phyloP scores from a whole-genome alignment of 2,797 vertebrate genomes.

The Heterohyrax brucei region DNA sequence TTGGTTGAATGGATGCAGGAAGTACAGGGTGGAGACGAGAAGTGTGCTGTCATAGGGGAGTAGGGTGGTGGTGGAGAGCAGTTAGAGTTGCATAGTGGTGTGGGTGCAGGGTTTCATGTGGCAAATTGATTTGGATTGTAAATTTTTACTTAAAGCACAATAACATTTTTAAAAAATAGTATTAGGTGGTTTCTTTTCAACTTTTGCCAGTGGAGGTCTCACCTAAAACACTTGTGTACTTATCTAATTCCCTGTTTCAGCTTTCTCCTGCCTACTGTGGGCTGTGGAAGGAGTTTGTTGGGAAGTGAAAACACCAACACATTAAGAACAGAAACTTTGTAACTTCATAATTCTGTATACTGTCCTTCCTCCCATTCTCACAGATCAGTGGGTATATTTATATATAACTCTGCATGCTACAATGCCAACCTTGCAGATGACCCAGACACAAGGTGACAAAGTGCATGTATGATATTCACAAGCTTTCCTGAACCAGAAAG shows the following conservation, averaged over 20 bases:
- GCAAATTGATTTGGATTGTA: no score
- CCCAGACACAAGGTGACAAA: slow-evolving; percentile 20
- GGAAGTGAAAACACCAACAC: background rate
- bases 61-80: no score
- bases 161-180: no score
- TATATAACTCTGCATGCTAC: background rate
- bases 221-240: background rate
- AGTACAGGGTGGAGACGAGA: no score
- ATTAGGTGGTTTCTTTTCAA: slow-evolving; percentile 17
- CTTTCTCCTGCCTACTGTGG: background rate
- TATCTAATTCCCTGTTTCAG: slow-evolving; percentile 13
- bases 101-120: no score
- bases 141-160: no score
- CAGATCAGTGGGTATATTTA: background rate
- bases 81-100: no score
- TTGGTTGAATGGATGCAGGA: no score
- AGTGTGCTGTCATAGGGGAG: no score
- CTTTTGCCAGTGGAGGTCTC: slow-evolving; percentile 2
- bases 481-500: slow-evolving; percentile 47
- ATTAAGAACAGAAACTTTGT: slow-evolving; percentile 51
- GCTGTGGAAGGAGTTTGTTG: background rate
- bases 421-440: background rate
- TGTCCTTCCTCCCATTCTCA: background rate
- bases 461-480: background rate
- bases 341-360: slow-evolving; percentile 33